These are phyloP conservation scores for Lepidothrix coronata DNA, from an alignment of 2,113 vertebrate genomes.

Conservation along the genomic window DNA sequence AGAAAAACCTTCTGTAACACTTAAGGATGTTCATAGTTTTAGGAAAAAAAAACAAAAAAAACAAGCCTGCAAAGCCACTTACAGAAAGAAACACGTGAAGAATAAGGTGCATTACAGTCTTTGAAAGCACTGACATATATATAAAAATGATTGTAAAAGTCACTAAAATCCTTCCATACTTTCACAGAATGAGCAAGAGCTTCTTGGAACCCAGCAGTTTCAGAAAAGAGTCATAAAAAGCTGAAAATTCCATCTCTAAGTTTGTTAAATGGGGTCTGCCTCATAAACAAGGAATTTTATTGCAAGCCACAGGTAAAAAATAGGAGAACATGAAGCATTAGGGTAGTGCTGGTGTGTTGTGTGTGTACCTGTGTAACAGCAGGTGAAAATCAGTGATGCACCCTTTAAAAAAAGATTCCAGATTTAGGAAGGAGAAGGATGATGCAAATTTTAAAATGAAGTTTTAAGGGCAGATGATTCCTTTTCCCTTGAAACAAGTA, in stretches of 20 bases:
- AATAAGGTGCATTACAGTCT: slow-evolving; percentile 23
- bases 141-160: not conserved
- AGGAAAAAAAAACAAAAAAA: not conserved
- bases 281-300: not conserved
- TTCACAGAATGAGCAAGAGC: not conserved
- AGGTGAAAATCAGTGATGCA: not conserved
- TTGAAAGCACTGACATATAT: not conserved
- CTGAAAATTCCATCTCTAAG: not conserved
- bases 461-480: slow-evolving; percentile 14
- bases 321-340: not conserved
- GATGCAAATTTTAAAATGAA: not conserved
- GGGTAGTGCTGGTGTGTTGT: not conserved
- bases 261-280: not conserved
- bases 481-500: slow-evolving; percentile 30
- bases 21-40: slow-evolving; percentile 42
- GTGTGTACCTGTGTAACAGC: not conserved
- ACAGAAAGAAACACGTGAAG: not conserved
- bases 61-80: not conserved
- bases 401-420: not conserved
- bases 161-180: not conserved
- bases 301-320: not conserved
- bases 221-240: not conserved
- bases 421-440: not conserved
- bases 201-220: not conserved
- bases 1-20: not conserved